Base-by-base conservation (phyloP, 2,888 invertebrate genomes). In the Nomada goodeniana region DNA sequence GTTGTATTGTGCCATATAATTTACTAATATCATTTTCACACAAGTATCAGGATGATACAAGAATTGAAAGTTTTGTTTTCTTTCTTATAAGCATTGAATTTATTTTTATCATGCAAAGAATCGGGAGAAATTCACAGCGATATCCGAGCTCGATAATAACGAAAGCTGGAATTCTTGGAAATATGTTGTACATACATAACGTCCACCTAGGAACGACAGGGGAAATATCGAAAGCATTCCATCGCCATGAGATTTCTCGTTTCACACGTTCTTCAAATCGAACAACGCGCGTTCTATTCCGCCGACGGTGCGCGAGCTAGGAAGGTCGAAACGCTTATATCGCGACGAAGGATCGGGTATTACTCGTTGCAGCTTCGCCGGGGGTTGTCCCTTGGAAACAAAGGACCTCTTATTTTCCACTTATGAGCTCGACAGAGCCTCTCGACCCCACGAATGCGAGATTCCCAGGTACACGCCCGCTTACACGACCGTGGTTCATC, bases 371-470 rank as follows among this genome's bases (percentile, higher is more conserved):
- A 73, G 53, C 80, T 85, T 85, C 83, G 76, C 77, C 81, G 76
- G 80, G 83, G 84, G 59, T 74, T 67, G 86, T 76, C 86, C 87
- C 83, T 82, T 81, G 50, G 82, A 85, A 90, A 92, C 92, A 92
- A 92, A 91, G 91, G 89, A 88, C 89, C 91, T 91, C 89, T 92
- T 91, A 92, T 92, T 92, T 92, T 88, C 91, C 90, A 92, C 91
- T 92, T 92, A 92, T 81, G 89, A 88, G 86, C 83, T 82, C 86
- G 89, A 85, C 83, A 80, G 86, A 88, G 88, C 67, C 26, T 68
- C 63, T 79, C 73, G 50, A 79, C 79, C 50, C 73, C 67, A 65
- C 52, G 73, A n/a, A 67, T 73, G 61, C 80, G 20, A 44, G 18
- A 3, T 29, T 55, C 23, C 29, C 36, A 87, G 78, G 89, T 89